These are phyloP conservation scores for Danio tinwini DNA, from an alignment of 2,797 vertebrate genomes.

Conservation along the genomic window DNA sequence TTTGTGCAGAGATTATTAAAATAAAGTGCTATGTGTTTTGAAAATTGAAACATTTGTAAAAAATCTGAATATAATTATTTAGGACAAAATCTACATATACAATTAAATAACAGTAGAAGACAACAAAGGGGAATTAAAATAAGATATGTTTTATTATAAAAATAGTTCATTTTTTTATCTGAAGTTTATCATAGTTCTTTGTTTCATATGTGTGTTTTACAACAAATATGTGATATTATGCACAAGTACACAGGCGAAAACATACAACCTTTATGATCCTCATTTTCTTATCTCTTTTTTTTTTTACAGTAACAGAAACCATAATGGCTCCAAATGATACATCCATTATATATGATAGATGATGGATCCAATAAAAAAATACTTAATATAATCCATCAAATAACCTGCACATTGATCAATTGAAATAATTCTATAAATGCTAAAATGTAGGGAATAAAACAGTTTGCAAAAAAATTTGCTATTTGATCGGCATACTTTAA, in stretches of 20 bases:
- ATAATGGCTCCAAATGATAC: background rate
- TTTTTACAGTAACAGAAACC: background rate
- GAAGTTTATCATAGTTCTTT: too few relatives aligned
- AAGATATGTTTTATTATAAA: constrained; percentile 8
- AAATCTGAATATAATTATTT: too few relatives aligned
- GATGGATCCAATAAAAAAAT: too few relatives aligned
- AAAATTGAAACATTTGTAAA: too few relatives aligned
- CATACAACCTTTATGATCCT: background rate
- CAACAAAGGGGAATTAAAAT: background rate
- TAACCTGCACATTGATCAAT: background rate
- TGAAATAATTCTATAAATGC: background rate
- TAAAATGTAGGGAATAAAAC: background rate
- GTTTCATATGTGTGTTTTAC: background rate
- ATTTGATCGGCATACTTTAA: too few relatives aligned
- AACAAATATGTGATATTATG: background rate
- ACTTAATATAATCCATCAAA: background rate
- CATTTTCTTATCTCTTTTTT: too few relatives aligned
- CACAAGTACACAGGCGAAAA: background rate
- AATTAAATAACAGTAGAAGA: background rate
- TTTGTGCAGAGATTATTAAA: too few relatives aligned
- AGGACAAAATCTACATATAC: too few relatives aligned
- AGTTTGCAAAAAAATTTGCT: too few relatives aligned
- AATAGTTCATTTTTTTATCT: background rate
- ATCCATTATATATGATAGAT: background rate
- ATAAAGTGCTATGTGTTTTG: too few relatives aligned